Evolutionary conservation across 2,888 invertebrate species (phyloP).

Genomic region (Lepas anatifera): DNA sequence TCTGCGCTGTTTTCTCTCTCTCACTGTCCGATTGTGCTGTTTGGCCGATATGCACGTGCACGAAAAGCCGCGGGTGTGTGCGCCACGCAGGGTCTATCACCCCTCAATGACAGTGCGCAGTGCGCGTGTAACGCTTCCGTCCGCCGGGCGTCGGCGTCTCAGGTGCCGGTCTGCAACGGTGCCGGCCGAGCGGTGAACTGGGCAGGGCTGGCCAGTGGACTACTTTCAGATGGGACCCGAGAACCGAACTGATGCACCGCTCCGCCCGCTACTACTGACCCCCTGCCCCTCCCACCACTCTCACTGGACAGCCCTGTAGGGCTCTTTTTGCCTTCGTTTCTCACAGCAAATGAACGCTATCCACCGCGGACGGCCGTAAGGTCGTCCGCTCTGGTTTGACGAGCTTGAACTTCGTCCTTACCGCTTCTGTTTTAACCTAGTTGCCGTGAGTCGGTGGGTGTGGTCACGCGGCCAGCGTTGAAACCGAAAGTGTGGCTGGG

Average conservation of each 20-base stretch:
- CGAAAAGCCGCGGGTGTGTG: no score
- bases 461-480: not conserved
- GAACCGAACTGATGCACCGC: conserved; percentile 8
- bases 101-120: no score
- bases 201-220: not conserved
- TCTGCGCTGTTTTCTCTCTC: no score
- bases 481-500: not conserved
- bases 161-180: no score
- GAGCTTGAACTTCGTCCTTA: conserved; percentile 6
- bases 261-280: conserved; percentile 5
- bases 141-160: no score
- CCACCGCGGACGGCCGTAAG: conserved; percentile 2
- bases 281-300: conserved; percentile 12
- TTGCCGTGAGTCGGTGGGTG: conserved; percentile 1
- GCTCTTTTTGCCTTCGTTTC: conserved; percentile 8
- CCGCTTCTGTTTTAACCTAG: conserved; percentile 10
- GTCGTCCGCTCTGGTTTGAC: not conserved
- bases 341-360: conserved; percentile 8
- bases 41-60: no score
- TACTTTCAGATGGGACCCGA: conserved; percentile 1
- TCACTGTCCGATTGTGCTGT: no score
- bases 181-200: no score
- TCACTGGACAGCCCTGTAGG: conserved; percentile 2
- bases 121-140: no score
- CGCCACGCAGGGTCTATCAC: no score